Evolutionary conservation across 1,140 invertebrate species (phyloP), one percentile per base, ranked within the genome.

Genomic region (Drosophila bocqueti): DNA sequence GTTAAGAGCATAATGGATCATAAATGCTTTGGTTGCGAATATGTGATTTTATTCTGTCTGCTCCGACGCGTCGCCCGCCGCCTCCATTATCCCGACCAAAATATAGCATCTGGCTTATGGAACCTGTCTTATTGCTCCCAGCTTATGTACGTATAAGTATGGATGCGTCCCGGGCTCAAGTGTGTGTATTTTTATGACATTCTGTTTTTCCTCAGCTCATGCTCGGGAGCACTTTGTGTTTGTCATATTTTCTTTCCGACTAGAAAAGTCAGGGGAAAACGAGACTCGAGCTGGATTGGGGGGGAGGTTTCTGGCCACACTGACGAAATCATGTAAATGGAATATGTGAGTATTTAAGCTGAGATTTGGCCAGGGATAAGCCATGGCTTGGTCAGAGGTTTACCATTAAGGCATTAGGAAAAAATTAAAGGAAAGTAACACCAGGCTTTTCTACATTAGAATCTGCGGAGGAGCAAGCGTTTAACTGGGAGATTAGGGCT

Each of bases 1-100:
- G 84, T 80, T 80, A 80, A 87, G 72, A 77, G 83, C 83, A 86
- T 86, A 83, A 87, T 86, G 83, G 80, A 83, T 74, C 80, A 87
- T 87, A 86, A 86, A 87, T 83, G 83, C 80, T 83, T 67, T 74
- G 71, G 63, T 66, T 79, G 60, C 64, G 60, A 89, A 87, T 80
- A 89, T 86, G 80, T 79, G 83, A 83, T 87, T 87, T 86, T 76
- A 76, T 87, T 68, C 24, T 63, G 71, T 71, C 77, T 75, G 80
- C 76, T 60, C 57, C 47, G 66, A 77, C 66, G 83, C 83, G 62
- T 55, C 50, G 10, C 43, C 21, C 40, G 59, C 21, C 58, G 43
- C 46, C 47, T 38, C 57, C 52, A 45, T 63, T 65, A 54, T 57
- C 21, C 43, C 46, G 29, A 34, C 52, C 52, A 24, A 15, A 15